These are phyloP conservation scores for Pachypanchax playfairii DNA, from an alignment of 2,113 vertebrate species.

Conservation along the genomic window DNA sequence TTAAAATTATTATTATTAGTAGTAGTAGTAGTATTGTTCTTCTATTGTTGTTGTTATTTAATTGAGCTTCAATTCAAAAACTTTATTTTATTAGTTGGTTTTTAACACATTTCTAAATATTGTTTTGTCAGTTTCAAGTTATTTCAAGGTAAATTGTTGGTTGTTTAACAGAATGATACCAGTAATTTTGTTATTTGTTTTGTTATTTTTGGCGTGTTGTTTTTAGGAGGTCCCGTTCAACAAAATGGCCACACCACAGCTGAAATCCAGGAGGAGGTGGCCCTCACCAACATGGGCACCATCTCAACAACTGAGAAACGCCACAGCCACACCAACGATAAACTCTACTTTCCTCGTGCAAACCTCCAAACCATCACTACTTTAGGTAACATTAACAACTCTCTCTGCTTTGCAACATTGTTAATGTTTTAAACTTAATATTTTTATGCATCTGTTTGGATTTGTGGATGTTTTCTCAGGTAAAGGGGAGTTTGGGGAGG, in stretches of 20 bases:
- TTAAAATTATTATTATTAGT: too few relatives aligned
- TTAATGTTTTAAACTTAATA: not conserved
- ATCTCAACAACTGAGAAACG: constrained; percentile 85
- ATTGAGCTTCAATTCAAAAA: too few relatives aligned
- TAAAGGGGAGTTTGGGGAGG: constrained; percentile 94
- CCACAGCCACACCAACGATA: constrained; percentile 85
- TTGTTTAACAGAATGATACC: too few relatives aligned
- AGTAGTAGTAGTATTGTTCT: too few relatives aligned
- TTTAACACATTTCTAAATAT: too few relatives aligned
- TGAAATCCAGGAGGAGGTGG: constrained; percentile 95
- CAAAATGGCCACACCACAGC: constrained; percentile 92
- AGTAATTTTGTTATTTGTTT: not conserved
- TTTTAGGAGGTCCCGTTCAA: constrained; percentile 84
- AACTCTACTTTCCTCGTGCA: constrained; percentile 87
- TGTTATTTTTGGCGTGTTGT: constrained; percentile 10
- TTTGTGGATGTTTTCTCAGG: constrained; percentile 75
- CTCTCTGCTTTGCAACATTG: not conserved
- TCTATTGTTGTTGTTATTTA: too few relatives aligned
- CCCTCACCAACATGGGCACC: constrained; percentile 87
- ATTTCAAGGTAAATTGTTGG: too few relatives aligned
- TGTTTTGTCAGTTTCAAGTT: too few relatives aligned
- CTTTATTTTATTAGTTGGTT: too few relatives aligned
- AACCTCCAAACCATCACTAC: constrained; percentile 93
- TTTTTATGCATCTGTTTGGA: not conserved
- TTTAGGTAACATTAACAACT: constrained; percentile 79